Base-by-base conservation (phyloP, 2,113 vertebrate genomes). In the Aspidoscelis tigris region DNA sequence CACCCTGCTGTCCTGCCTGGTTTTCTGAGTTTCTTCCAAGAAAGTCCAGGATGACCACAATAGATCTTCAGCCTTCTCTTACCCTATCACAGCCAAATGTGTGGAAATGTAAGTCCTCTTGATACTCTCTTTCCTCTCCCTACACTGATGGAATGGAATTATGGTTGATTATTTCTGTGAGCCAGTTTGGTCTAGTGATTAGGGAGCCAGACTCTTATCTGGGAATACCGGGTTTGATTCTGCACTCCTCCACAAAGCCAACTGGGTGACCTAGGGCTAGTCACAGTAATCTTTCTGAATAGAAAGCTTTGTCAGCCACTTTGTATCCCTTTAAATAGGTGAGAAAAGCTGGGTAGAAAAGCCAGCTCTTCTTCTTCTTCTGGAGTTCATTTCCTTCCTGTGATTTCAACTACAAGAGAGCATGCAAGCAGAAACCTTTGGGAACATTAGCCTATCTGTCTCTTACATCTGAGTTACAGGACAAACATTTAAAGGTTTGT, bases 401-500 rank as follows among this genome's bases (percentile, higher is more conserved):
- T 11, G 4, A n/a, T 24, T 82, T 39, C 50, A 81, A 12, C 79
- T 39, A 18, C 47, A 55, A 64, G 33, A n/a, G 64, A 55, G 24
- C 6, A 11, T 24, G 33, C 9, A 24, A 11, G 11, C n/a, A 74
- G 70, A 64, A 82, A 74, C 71, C 43, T 64, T 74, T 47, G 39
- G 26, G 43, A 64, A 73, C 14, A n/a, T 22, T 50, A 20, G 12
- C 8, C 70, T 74, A 39, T n/a, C 18, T 20, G 65, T 26, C 58
- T 22, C 58, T 81, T 81, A 8, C 5, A 61, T 82, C 41, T 82
- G 71, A 74, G 18, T 65, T 26, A 75, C 1, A 41, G 66, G 71
- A 75, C 7, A 44, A 70, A 73, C 12, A 8, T 74, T 65, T 82
- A 82, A 82, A 82, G 81, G 81, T 82, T 75, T 65, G 71, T 65